phyloP scores from a whole-genome alignment of 2,797 vertebrate species.

The Erethizon dorsatum region DNA sequence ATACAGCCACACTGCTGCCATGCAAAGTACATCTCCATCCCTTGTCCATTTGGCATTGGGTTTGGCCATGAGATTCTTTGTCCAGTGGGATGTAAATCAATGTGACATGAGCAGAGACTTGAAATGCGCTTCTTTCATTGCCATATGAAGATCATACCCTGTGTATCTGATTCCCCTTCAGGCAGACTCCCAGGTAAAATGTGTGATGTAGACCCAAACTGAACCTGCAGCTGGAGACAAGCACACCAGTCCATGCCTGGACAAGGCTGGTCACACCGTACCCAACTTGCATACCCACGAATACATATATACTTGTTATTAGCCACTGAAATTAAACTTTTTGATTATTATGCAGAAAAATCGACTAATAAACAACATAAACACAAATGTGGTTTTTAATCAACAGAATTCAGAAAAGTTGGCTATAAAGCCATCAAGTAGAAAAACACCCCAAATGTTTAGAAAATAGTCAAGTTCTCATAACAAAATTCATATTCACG shows the following conservation, averaged over 20 bases:
- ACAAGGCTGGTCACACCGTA: neutral
- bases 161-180: neutral
- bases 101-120: neutral
- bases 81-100: neutral
- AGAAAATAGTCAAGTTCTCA: conserved; percentile 50
- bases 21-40: neutral
- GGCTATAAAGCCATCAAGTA: neutral
- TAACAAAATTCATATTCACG: conserved; percentile 13
- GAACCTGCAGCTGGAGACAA: neutral
- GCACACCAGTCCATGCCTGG: neutral
- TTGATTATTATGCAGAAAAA: neutral
- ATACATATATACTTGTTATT: neutral
- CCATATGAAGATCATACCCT: neutral
- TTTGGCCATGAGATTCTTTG: conserved; percentile 6
- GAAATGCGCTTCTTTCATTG: conserved; percentile 4
- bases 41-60: neutral
- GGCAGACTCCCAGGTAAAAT: conserved; percentile 33
- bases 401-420: neutral
- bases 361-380: neutral
- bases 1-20: neutral
- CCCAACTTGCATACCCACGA: neutral
- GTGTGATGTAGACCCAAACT: neutral
- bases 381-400: conserved; percentile 19
- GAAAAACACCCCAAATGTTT: conserved; percentile 6
- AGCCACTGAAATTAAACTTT: neutral